Conservation (phyloP, 53 echinoderm and acorn worm genomes). For the Echinarachnius parma region DNA sequence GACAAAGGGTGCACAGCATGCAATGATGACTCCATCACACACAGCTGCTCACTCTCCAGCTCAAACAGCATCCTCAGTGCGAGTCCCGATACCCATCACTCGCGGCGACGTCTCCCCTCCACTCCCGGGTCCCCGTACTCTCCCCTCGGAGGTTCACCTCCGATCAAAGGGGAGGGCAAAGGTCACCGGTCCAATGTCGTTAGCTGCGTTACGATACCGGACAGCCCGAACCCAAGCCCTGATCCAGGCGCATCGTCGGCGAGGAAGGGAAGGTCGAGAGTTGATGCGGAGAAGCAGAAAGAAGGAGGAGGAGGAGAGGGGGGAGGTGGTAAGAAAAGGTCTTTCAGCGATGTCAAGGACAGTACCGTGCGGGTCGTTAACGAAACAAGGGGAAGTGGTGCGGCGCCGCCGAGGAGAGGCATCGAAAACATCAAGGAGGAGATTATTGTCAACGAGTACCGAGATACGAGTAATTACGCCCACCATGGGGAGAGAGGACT, state of each 20-base stretch:
- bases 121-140: conserved; percentile 69
- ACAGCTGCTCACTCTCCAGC: conserved; percentile 93
- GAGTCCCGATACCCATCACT: conserved; percentile 71
- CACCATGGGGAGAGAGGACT: conserved; percentile 29
- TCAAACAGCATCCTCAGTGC: conserved; percentile 86
- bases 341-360: conserved; percentile 27
- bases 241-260: background rate
- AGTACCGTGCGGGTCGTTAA: conserved; percentile 27
- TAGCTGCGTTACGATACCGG: conserved; percentile 88
- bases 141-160: conserved; percentile 58
- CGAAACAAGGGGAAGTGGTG: conserved; percentile 2
- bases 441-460: conserved; percentile 34
- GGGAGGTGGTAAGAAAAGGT: conserved; percentile 2
- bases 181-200: conserved; percentile 66
- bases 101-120: conserved; percentile 51
- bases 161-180: conserved; percentile 49
- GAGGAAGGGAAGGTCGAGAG: background rate
- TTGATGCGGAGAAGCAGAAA: conserved; percentile 10
- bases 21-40: conserved; percentile 88
- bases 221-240: conserved; percentile 68
- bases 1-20: conserved; percentile 90
- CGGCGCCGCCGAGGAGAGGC: background rate
- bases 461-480: conserved; percentile 20
- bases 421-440: conserved; percentile 62
- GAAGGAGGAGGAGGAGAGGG: background rate